Conservation (phyloP, 2,888 invertebrate species). For the Stenodema calcarata region DNA sequence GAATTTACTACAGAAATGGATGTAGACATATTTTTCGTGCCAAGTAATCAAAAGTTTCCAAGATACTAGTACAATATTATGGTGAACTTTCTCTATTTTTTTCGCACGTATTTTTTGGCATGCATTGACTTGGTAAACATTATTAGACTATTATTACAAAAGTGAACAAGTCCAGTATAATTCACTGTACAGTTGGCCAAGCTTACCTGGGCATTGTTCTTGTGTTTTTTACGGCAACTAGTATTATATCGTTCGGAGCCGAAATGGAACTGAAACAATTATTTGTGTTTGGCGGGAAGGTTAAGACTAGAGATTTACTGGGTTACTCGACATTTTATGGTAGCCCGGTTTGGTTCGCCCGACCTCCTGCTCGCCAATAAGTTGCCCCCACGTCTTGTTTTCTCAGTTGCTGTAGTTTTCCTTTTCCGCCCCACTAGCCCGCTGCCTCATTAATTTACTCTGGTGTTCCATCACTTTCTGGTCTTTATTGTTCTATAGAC, state of each 20-base stretch:
- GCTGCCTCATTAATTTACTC: neutral
- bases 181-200: too few relatives aligned
- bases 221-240: too few relatives aligned
- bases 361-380: neutral
- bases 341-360: neutral
- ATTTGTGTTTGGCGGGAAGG: neutral
- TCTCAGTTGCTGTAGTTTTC: neutral
- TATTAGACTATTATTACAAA: too few relatives aligned
- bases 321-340: neutral
- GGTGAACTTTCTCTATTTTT: too few relatives aligned
- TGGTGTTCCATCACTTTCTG: neutral
- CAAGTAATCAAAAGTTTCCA: too few relatives aligned
- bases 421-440: neutral
- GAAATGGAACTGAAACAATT: neutral
- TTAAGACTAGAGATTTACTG: neutral
- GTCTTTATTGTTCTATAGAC: neutral
- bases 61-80: too few relatives aligned
- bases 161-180: too few relatives aligned
- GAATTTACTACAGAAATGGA: too few relatives aligned
- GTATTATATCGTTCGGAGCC: neutral
- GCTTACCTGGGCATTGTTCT: too few relatives aligned
- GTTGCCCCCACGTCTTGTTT: neutral
- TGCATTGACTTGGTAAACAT: too few relatives aligned
- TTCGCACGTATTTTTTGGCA: too few relatives aligned
- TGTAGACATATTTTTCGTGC: too few relatives aligned